phyloP scores from a whole-genome alignment of 1,140 invertebrate species.

The Plutomurus gul region DNA sequence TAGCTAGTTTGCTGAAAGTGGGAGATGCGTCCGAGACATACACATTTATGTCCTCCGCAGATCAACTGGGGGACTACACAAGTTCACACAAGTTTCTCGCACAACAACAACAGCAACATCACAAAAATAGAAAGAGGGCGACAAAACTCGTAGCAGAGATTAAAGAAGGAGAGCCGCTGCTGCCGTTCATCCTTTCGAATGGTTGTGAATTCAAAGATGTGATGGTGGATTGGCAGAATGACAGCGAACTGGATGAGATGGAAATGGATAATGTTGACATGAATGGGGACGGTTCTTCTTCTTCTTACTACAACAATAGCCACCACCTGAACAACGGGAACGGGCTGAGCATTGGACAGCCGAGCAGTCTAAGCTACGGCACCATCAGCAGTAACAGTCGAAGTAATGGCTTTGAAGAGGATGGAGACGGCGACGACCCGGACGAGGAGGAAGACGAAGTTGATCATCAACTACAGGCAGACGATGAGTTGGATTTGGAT shows the following conservation, averaged over 20 bases:
- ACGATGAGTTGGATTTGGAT: slow-evolving; percentile 33
- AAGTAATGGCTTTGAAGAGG: background rate
- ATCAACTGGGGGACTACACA: too few relatives aligned
- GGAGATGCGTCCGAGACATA: background rate
- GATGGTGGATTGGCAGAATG: slow-evolving; percentile 3
- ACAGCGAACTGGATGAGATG: background rate
- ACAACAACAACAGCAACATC: background rate
- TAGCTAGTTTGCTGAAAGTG: background rate
- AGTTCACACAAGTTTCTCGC: too few relatives aligned
- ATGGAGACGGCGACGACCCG: background rate
- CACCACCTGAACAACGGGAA: background rate
- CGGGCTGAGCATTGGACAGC: too few relatives aligned
- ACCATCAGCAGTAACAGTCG: background rate
- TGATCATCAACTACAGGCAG: slow-evolving; percentile 5
- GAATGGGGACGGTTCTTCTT: background rate
- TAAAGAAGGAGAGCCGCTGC: too few relatives aligned
- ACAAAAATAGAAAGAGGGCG: background rate
- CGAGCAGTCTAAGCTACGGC: too few relatives aligned
- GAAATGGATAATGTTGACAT: background rate
- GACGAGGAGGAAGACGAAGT: slow-evolving; percentile 7
- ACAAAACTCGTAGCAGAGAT: background rate
- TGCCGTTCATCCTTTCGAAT: background rate
- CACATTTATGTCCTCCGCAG: background rate
- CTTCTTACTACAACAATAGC: background rate
- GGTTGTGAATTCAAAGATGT: background rate